These are phyloP conservation scores for Copidosoma aretas DNA, from an alignment of 2,888 invertebrate species.

Conservation along the genomic window DNA sequence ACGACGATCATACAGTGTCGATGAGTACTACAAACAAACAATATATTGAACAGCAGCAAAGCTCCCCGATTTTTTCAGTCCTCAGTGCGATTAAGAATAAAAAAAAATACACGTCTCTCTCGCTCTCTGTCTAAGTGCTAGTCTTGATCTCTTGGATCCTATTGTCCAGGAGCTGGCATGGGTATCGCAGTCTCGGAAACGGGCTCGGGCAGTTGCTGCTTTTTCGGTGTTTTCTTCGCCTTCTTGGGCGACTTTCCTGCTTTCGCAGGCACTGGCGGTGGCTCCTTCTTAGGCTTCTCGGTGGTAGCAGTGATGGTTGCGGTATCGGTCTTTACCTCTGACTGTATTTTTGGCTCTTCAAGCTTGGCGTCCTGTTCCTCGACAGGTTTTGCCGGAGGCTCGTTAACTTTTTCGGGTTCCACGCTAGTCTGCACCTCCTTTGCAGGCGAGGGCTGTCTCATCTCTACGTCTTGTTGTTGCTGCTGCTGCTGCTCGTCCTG, in stretches of 20 bases:
- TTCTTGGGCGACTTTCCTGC: constrained; percentile 52
- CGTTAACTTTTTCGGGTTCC: constrained; percentile 5
- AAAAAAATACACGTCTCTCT: neutral
- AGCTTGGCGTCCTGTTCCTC: neutral
- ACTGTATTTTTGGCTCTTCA: neutral
- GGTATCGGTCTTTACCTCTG: constrained; percentile 4
- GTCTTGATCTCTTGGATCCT: constrained; percentile 15
- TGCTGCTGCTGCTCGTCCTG: neutral
- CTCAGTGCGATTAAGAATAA: constrained; percentile 6
- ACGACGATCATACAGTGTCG: neutral
- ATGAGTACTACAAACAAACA: neutral
- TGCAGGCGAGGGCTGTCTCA: constrained; percentile 30
- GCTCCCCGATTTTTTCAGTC: constrained; percentile 25
- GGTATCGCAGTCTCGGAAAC: constrained; percentile 57
- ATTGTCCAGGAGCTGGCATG: constrained; percentile 51
- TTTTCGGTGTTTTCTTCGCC: constrained; percentile 51
- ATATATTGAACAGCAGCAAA: constrained; percentile 2
- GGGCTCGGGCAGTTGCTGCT: constrained; percentile 47
- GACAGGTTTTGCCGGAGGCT: neutral
- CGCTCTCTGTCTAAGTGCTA: neutral
- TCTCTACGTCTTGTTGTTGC: constrained; percentile 19
- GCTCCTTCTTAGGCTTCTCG: constrained; percentile 31
- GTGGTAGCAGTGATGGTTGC: constrained; percentile 22
- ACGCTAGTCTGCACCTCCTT: constrained; percentile 21
- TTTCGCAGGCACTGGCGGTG: constrained; percentile 37